Conservation (phyloP, 2,888 invertebrate genomes). For the Oxyscelio sp. region DNA sequence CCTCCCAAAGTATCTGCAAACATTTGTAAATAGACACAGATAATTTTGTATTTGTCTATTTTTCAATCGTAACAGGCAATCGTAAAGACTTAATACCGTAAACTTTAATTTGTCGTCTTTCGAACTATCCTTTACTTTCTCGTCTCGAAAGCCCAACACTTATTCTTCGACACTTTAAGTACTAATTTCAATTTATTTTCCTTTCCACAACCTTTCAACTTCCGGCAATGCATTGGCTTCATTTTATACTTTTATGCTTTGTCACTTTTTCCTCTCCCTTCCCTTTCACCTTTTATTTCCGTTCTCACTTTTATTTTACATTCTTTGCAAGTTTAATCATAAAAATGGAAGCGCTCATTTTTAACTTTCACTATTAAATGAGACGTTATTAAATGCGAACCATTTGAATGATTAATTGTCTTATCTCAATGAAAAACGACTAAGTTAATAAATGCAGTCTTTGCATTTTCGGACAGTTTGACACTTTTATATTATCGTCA, state of each 20-base stretch:
- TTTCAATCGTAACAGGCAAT: no score
- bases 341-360: slow-evolving; percentile 25
- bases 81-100: no score
- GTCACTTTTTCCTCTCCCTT: background rate
- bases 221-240: slow-evolving; percentile 10
- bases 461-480: background rate
- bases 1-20: no score
- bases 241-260: slow-evolving; percentile 34
- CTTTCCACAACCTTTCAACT: slow-evolving; percentile 26
- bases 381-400: slow-evolving; percentile 20
- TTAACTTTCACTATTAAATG: slow-evolving; percentile 19
- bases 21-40: no score
- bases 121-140: no score
- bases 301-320: slow-evolving; percentile 23
- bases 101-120: no score
- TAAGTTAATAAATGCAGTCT: background rate
- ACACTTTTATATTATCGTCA: background rate
- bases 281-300: background rate
- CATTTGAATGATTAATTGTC: slow-evolving; percentile 34
- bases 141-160: no score
- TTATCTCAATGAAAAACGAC: background rate
- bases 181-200: no score
- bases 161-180: no score
- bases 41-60: no score
- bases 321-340: slow-evolving; percentile 26